Evolutionary conservation across 2,797 vertebrate genomes (phyloP).

Genomic region (Catostomus latipinnis): DNA sequence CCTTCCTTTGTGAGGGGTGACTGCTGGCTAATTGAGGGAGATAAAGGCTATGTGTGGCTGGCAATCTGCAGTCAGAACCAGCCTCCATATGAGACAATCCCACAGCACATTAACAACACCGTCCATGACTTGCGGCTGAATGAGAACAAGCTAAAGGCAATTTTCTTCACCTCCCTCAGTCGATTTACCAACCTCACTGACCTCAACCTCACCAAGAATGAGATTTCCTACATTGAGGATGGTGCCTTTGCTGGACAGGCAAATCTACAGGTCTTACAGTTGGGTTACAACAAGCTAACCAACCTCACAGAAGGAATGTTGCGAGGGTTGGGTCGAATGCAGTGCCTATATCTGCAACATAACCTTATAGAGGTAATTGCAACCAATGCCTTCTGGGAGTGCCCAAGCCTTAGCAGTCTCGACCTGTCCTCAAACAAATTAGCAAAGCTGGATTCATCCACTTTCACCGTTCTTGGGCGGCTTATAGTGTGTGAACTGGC

Average conservation of each 20-base stretch:
- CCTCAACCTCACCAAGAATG: conserved; percentile 90
- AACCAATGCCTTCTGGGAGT: conserved; percentile 93
- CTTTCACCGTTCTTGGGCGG: conserved; percentile 87
- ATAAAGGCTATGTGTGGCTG: conserved; percentile 90
- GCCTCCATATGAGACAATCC: conserved; percentile 88
- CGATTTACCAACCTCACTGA: conserved; percentile 89
- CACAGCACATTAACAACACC: conserved; percentile 90
- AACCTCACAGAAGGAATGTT: conserved; percentile 97
- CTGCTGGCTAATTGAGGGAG: conserved; percentile 90
- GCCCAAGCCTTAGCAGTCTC: conserved; percentile 94
- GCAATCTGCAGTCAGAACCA: conserved; percentile 92
- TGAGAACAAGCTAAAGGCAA: conserved; percentile 87
- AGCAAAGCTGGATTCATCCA: conserved; percentile 88
- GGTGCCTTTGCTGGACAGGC: conserved; percentile 87
- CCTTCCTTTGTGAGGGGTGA: conserved; percentile 73
- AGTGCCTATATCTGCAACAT: conserved; percentile 97
- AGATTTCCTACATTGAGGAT: conserved; percentile 89
- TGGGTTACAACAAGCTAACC: conserved; percentile 97
- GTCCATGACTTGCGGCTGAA: conserved; percentile 88
- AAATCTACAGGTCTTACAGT: conserved; percentile 89
- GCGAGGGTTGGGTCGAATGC: conserved; percentile 91
- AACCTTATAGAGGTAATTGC: conserved; percentile 96
- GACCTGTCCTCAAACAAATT: conserved; percentile 98
- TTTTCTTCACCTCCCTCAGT: conserved; percentile 85
- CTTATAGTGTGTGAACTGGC: conserved; percentile 96